Evolutionary conservation across 2,888 invertebrate species (phyloP).

Genomic region (Heliconius cydno): DNA sequence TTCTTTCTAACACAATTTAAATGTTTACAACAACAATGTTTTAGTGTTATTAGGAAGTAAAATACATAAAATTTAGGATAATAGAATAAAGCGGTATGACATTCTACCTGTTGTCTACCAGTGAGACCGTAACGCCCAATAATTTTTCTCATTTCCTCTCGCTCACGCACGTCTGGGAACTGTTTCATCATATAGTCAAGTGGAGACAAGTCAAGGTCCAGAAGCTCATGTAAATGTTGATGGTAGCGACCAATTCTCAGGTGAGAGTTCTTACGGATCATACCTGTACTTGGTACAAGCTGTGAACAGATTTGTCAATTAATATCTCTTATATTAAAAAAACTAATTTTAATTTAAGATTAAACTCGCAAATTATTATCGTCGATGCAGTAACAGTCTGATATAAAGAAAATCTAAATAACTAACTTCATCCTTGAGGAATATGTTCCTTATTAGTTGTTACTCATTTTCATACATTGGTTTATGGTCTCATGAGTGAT

Average conservation of each 20-base stretch:
- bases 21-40: too few species aligned
- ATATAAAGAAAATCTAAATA: neutral
- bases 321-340: neutral
- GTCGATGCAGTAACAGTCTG: neutral
- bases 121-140: slow-evolving; percentile 99
- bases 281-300: slow-evolving; percentile 96
- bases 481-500: too few species aligned
- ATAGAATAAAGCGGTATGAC: too few species aligned
- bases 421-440: neutral
- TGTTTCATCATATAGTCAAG: slow-evolving; percentile 99
- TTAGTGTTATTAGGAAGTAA: too few species aligned
- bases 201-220: slow-evolving; percentile 97
- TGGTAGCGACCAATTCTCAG: slow-evolving; percentile 98
- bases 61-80: too few species aligned
- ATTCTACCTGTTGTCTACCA: slow-evolving; percentile 94
- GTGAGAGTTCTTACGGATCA: slow-evolving; percentile 99
- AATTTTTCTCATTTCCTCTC: slow-evolving; percentile 99
- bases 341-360: neutral
- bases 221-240: slow-evolving; percentile 98
- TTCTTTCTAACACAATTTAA: too few species aligned
- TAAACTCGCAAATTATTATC: too few species aligned
- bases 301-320: slow-evolving; percentile 56
- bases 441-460: neutral
- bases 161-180: slow-evolving; percentile 98
- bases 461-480: neutral